These are phyloP conservation scores for Diplodus puntazzo DNA, from an alignment of 2,797 vertebrate genomes.

Conservation along the genomic window DNA sequence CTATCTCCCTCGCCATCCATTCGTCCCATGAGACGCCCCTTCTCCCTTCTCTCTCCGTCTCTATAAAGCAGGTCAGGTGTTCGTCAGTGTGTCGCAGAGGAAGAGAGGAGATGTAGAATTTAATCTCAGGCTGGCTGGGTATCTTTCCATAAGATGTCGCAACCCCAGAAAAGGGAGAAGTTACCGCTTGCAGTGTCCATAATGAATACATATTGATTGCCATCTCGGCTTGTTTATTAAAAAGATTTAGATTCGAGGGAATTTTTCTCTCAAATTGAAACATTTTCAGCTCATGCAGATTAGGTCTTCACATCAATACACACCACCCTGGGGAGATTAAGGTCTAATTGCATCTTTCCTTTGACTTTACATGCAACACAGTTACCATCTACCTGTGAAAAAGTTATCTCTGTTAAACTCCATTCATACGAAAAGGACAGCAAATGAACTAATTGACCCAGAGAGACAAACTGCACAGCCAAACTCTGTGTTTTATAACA, in stretches of 20 bases:
- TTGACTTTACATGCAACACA: not conserved
- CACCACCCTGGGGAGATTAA: too few relatives aligned
- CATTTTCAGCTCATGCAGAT: not conserved
- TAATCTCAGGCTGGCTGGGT: conserved; percentile 3
- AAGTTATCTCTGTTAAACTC: not conserved
- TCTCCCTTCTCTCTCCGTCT: conserved; percentile 32
- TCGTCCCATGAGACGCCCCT: conserved; percentile 34
- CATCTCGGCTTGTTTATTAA: too few relatives aligned
- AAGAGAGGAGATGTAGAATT: conserved; percentile 17
- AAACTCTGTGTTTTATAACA: not conserved
- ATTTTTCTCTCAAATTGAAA: not conserved
- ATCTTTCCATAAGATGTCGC: not conserved
- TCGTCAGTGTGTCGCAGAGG: conserved; percentile 16
- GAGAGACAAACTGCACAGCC: not conserved
- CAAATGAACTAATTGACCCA: not conserved
- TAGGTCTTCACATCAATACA: not conserved
- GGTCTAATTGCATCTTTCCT: not conserved
- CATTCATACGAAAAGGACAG: not conserved
- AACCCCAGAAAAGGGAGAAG: not conserved
- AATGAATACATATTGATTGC: not conserved
- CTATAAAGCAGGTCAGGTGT: conserved; percentile 69
- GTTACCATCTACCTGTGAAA: not conserved
- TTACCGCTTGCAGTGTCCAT: fast-evolving
- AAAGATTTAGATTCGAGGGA: not conserved
- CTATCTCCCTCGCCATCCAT: conserved; percentile 32